Evolutionary conservation across 2,888 invertebrate genomes (phyloP), one percentile per base, ranked within the genome.

Genomic region (Dexiosoma caninum): DNA sequence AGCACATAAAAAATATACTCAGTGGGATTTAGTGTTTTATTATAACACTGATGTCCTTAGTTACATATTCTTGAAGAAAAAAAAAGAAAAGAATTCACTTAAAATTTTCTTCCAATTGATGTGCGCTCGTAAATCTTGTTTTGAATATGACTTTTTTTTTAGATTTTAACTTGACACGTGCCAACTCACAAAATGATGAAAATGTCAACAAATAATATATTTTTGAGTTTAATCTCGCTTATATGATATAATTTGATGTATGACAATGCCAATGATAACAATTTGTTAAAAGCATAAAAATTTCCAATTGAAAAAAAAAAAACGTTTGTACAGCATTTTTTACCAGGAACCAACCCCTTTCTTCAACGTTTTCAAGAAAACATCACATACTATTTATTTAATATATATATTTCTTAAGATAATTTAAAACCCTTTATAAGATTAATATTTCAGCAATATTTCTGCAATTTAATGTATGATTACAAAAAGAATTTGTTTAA

Each of bases 241-340:
- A 30, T 46, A 60, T 44, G 7, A 21, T 21, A 21, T 49, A 57
- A 77, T 59, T 64, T 77, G 69, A 53, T 74, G 27, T 77, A 81
- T 77, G 72, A 74, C 81, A 69, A 53, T n/a, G 12, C 16, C 46
- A 77, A 72, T 62, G 60, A 77, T 40, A 67, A 35, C 57, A 74
- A 77, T 81, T 81, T 72, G 49, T 81, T 67, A 64, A 30, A 14
- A 10, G 23, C 49, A 53, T 9, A 49, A 19, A n/a, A 21, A 49
- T 30, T 40, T 23, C 2, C 16, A 19, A 35, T 35, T 12, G 19
- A 16, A 14, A 53, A 8, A 14, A 30, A 7, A 16, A 5, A 27
- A 27, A 27, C 6, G 27, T 27, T 3, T 27, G 27, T 27, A 6
- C 6, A 6, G 27, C 27, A 27, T 27, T 27, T 27, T 27, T 27